Conservation (phyloP, 1,140 invertebrate species). For the Zaprionus taronus region DNA sequence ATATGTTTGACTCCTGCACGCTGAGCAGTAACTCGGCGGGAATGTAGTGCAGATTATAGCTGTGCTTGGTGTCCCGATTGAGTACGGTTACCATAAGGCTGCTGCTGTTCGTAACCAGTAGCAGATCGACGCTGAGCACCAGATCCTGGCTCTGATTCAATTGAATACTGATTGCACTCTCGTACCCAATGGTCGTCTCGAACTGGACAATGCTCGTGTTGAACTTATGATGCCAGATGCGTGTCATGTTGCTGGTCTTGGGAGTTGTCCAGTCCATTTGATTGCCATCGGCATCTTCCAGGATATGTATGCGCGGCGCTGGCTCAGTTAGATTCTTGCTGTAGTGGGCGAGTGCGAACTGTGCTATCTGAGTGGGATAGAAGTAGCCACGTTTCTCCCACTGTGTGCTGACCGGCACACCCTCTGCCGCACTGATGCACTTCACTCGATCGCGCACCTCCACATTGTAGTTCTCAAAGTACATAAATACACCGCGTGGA, state of each 20-base stretch:
- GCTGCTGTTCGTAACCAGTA: conserved; percentile 91
- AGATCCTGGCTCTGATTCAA: conserved; percentile 91
- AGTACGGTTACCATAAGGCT: conserved; percentile 92
- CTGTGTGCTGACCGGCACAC: conserved; percentile 97
- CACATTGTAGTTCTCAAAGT: conserved; percentile 99
- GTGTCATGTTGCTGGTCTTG: conserved; percentile 87
- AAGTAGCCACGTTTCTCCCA: conserved; percentile 97
- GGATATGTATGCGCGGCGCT: conserved; percentile 87
- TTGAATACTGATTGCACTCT: conserved; percentile 88
- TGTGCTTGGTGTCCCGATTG: conserved; percentile 90
- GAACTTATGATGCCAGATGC: conserved; percentile 86
- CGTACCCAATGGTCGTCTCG: conserved; percentile 88
- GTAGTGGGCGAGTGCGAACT: conserved; percentile 98
- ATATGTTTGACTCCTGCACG: conserved; percentile 91
- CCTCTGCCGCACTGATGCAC: conserved; percentile 96
- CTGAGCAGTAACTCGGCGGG: conserved; percentile 90
- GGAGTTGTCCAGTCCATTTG: conserved; percentile 89
- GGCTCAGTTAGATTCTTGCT: conserved; percentile 96
- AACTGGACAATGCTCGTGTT: conserved; percentile 89
- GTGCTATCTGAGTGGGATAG: conserved; percentile 99
- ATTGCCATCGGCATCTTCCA: conserved; percentile 91
- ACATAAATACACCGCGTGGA: conserved; percentile 95
- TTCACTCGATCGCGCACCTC: conserved; percentile 96
- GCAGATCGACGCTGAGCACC: conserved; percentile 91
- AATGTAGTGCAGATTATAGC: conserved; percentile 93